Evolutionary conservation across 2,113 vertebrate species (phyloP).

Genomic region (Cyphomyrus plagiostoma): DNA sequence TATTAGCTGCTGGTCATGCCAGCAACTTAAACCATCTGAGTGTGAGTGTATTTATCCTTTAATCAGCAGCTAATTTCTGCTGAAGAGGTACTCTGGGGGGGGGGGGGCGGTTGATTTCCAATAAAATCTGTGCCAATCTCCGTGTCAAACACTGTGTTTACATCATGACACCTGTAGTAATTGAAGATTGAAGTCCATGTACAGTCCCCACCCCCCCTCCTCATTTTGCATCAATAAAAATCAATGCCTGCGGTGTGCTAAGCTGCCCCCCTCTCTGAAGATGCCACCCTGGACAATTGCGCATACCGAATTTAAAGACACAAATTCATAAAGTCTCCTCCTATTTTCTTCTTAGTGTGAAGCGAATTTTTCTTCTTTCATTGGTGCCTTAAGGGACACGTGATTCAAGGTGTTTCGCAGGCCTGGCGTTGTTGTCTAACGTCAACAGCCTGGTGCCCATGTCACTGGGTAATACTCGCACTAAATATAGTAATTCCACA

Average conservation of each 20-base stretch:
- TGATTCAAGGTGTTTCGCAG: constrained; percentile 24
- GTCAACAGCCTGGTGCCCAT: constrained; percentile 7
- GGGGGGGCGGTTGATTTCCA: neutral
- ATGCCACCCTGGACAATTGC: neutral
- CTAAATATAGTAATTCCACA: constrained; percentile 55
- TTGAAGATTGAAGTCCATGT: neutral
- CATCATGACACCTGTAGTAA: neutral
- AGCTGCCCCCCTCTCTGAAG: neutral
- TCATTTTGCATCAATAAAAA: neutral
- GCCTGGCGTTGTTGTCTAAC: constrained; percentile 21
- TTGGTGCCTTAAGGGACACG: neutral
- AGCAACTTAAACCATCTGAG: neutral
- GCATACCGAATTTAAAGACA: neutral
- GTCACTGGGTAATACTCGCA: constrained; percentile 15
- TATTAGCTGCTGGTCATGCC: neutral
- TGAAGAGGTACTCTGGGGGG: neutral
- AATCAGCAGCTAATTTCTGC: neutral
- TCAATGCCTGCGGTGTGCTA: neutral
- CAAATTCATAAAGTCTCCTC: neutral
- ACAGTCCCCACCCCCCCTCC: neutral
- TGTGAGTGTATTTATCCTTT: neutral
- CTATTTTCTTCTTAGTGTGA: neutral
- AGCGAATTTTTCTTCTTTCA: neutral
- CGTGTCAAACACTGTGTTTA: neutral
- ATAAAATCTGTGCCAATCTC: neutral